Evolutionary conservation across 2,797 vertebrate genomes (phyloP).

Genomic region (Ateles fusciceps): DNA sequence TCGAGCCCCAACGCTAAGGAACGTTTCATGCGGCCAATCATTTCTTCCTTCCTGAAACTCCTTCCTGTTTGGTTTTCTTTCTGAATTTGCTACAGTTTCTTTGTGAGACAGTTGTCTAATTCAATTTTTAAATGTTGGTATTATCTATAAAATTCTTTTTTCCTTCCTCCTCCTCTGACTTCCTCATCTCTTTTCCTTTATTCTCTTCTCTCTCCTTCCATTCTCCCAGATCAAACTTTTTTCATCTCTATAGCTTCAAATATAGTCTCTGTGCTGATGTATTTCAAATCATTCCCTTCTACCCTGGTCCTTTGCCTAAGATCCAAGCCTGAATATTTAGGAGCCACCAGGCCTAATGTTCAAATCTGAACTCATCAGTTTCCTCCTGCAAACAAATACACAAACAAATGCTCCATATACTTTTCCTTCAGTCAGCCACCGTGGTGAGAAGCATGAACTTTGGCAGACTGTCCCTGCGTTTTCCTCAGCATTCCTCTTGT

Average conservation of each 20-base stretch:
- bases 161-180: background rate
- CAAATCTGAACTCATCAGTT: background rate
- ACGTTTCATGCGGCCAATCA: background rate
- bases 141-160: background rate
- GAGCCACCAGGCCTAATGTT: background rate
- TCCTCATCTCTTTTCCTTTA: background rate
- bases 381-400: background rate
- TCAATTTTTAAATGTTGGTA: background rate
- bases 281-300: background rate
- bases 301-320: background rate
- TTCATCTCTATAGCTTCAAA: background rate
- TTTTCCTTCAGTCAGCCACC: background rate
- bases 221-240: background rate
- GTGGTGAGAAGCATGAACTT: background rate
- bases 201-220: background rate
- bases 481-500: background rate
- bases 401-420: fast-evolving
- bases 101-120: background rate
- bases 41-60: background rate
- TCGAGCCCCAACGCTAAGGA: background rate
- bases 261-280: background rate
- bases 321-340: background rate
- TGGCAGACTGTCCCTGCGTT: background rate
- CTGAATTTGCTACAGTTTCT: background rate
- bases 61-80: background rate